These are phyloP conservation scores for Aurelia aurita DNA, from an alignment of 30 jellyfish, hydroid and myxozoan genomes.

Conservation along the genomic window DNA sequence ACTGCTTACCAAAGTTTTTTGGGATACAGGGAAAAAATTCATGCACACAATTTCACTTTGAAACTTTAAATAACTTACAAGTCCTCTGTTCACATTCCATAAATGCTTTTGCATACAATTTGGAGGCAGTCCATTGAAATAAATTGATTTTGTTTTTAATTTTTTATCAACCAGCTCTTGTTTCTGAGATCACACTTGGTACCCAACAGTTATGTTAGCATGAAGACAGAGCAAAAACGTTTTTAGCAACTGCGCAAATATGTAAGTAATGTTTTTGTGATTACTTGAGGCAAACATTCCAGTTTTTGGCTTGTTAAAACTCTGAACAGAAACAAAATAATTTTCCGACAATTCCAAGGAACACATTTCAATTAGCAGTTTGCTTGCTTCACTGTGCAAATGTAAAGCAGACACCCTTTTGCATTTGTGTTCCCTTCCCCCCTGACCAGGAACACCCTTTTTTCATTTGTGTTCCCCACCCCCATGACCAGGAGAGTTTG, in stretches of 20 bases:
- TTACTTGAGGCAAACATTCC: too few relatives aligned
- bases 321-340: too few relatives aligned
- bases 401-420: neutral
- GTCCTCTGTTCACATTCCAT: conserved; percentile 11
- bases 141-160: neutral
- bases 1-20: too few relatives aligned
- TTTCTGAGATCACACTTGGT: neutral
- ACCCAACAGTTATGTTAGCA: neutral
- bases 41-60: too few relatives aligned
- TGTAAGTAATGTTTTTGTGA: too few relatives aligned
- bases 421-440: neutral
- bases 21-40: too few relatives aligned
- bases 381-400: too few relatives aligned
- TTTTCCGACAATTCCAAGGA: too few relatives aligned
- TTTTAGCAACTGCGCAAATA: too few relatives aligned
- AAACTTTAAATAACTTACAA: too few relatives aligned
- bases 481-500: conserved; percentile 53
- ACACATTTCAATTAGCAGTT: neutral
- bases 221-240: neutral
- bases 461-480: neutral
- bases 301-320: too few relatives aligned
- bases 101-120: neutral
- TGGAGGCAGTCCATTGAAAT: neutral
- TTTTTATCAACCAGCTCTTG: neutral
- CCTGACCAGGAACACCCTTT: conserved; percentile 8